Conservation (phyloP, 2,888 invertebrate genomes). For the Aphelenchoides bicaudatus region DNA sequence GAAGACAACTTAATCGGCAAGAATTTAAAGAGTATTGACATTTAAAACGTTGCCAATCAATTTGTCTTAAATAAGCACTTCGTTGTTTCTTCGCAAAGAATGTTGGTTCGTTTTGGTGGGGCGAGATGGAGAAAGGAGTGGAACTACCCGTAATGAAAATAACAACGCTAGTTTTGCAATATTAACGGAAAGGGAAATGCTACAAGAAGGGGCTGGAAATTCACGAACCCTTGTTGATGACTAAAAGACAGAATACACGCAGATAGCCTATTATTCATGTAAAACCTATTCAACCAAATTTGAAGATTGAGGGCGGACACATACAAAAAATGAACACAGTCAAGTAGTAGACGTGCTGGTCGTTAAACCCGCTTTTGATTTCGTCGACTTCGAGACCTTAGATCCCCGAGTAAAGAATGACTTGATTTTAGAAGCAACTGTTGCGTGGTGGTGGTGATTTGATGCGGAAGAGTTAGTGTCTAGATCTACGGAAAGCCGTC, state of each 20-base stretch:
- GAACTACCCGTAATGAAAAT: background rate
- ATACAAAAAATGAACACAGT: background rate
- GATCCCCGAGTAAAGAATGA: slow-evolving; percentile 14
- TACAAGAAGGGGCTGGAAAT: background rate
- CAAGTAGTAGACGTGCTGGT: slow-evolving; percentile 3
- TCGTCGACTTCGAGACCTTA: slow-evolving; percentile 14
- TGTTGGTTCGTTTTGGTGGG: no score
- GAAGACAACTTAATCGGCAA: no score
- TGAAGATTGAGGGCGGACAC: background rate
- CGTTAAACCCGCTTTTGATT: slow-evolving; percentile 7
- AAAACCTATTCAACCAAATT: background rate
- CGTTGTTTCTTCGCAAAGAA: no score
- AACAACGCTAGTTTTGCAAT: background rate
- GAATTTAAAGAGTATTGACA: no score
- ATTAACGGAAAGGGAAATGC: background rate
- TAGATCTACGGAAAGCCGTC: no score
- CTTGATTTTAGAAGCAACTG: slow-evolving; percentile 19
- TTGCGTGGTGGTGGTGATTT: background rate
- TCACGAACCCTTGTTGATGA: background rate
- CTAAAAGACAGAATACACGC: background rate
- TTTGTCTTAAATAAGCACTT: no score
- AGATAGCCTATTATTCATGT: no score
- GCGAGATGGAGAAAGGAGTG: background rate
- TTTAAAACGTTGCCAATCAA: no score
- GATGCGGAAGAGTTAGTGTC: background rate